Conservation (phyloP, 2,888 invertebrate genomes). For the Cosmia pyralina region DNA sequence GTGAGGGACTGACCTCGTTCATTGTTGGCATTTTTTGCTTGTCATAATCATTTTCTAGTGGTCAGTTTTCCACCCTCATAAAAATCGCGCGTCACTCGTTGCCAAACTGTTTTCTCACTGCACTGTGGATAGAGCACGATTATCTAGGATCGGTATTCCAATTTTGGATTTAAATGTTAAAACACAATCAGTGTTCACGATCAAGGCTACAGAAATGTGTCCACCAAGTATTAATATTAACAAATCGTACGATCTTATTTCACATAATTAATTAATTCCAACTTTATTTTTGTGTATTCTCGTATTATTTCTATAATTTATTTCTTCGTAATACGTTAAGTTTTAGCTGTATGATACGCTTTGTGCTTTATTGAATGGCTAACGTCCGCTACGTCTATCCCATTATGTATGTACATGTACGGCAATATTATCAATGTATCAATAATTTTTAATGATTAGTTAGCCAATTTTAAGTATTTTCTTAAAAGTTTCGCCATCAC, state of each 20-base stretch:
- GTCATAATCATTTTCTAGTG: conserved; percentile 28
- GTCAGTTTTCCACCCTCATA: conserved; percentile 12
- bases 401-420: conserved; percentile 68
- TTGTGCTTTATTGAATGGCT: conserved; percentile 82
- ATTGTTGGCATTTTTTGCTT: conserved; percentile 43
- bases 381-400: conserved; percentile 80
- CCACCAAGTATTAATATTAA: conserved; percentile 70
- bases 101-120: conserved; percentile 68
- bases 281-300: conserved; percentile 71
- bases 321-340: conserved; percentile 76
- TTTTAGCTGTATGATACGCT: conserved; percentile 86
- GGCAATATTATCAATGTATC: conserved; percentile 81
- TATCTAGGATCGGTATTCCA: conserved; percentile 60
- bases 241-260: conserved; percentile 67
- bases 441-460: conserved; percentile 82
- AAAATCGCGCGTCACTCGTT: conserved; percentile 62
- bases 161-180: conserved; percentile 64
- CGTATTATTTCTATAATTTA: conserved; percentile 83
- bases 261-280: conserved; percentile 73
- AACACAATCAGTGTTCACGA: conserved; percentile 61
- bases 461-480: conserved; percentile 86
- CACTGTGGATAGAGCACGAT: conserved; percentile 84
- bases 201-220: conserved; percentile 62
- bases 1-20: conserved; percentile 22
- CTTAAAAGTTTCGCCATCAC: conserved; percentile 84